A percentile compares a stretch with the other conserved stretches of the same genome.
These are phyloP conservation scores for Trichoplax adhaerens DNA, from an alignment of 37 sponge, comb jelly and placozoan genomes.

Conservation along the genomic window DNA sequence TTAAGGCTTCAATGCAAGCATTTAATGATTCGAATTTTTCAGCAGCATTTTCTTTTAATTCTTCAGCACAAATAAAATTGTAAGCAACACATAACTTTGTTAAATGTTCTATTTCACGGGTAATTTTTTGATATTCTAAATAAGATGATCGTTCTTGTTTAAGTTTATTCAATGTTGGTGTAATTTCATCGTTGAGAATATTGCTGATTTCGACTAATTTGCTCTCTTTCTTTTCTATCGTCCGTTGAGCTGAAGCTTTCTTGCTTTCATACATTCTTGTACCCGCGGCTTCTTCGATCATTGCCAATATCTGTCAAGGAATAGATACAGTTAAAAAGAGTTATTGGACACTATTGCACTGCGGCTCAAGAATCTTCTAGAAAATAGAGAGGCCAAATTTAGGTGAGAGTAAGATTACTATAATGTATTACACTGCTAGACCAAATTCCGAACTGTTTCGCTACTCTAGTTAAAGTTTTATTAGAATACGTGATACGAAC, in stretches of 20 bases:
- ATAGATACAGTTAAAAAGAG: not conserved
- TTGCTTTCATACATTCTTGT: slow-evolving; percentile 97
- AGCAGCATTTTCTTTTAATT: slow-evolving; percentile 6
- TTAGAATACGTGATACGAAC: too few species aligned
- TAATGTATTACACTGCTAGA: too few species aligned
- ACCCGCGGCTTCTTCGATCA: slow-evolving; percentile 98
- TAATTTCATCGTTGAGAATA: slow-evolving; percentile 83
- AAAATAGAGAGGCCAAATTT: too few species aligned
- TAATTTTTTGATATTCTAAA: slow-evolving; percentile 83
- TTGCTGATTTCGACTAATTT: slow-evolving; percentile 84
- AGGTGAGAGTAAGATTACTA: too few species aligned
- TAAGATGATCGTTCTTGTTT: slow-evolving; percentile 77
- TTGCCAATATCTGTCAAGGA: slow-evolving; percentile 60
- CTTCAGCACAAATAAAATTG: slow-evolving; percentile 70
- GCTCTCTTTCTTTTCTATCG: slow-evolving; percentile 93
- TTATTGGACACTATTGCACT: too few species aligned
- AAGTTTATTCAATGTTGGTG: slow-evolving; percentile 57
- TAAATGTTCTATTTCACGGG: slow-evolving; percentile 75
- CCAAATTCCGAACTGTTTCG: too few species aligned
- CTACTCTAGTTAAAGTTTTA: too few species aligned
- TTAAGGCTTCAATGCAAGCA: not conserved
- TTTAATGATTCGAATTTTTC: slow-evolving; percentile 4
- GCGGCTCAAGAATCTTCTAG: too few species aligned
- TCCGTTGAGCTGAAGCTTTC: slow-evolving; percentile 74
- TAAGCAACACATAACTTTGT: slow-evolving; percentile 53